A percentile compares a stretch with the other conserved stretches of the same genome.
phyloP scores from a whole-genome alignment of 2,888 invertebrate species.

The Anorthoa munda region DNA sequence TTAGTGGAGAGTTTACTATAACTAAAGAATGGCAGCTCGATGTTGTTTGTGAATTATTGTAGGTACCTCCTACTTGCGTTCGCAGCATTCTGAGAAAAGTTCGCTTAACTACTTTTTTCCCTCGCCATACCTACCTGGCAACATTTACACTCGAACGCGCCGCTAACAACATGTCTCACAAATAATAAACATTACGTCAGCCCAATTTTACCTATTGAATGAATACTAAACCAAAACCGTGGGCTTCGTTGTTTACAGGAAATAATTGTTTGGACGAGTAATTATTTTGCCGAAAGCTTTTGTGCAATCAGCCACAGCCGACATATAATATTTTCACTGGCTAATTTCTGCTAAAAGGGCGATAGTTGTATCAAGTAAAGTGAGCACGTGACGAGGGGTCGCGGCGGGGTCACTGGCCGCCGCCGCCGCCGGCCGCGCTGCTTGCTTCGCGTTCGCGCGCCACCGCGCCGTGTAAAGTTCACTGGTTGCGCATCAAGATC shows the following conservation, averaged over 20 bases:
- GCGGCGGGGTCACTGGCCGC: slow-evolving; percentile 48
- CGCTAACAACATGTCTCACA: slow-evolving; percentile 5
- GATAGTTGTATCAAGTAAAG: slow-evolving; percentile 7
- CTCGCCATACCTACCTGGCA: slow-evolving; percentile 3
- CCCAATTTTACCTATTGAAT: neutral
- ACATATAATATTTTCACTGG: neutral
- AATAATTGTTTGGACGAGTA: neutral
- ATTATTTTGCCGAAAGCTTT: slow-evolving; percentile 3
- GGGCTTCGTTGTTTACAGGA: neutral
- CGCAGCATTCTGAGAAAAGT: slow-evolving; percentile 8
- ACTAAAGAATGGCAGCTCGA: too few species aligned
- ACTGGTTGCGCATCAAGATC: slow-evolving; percentile 2
- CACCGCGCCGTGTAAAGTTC: neutral
- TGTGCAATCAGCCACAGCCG: slow-evolving; percentile 2
- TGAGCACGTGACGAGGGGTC: slow-evolving; percentile 21
- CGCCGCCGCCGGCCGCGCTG: too few species aligned
- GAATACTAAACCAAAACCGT: slow-evolving; percentile 9
- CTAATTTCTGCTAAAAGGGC: neutral
- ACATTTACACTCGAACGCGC: neutral
- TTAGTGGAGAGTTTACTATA: too few species aligned
- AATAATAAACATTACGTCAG: slow-evolving; percentile 28
- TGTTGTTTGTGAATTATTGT: neutral
- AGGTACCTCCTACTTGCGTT: neutral
- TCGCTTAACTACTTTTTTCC: slow-evolving; percentile 24
- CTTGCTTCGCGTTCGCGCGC: neutral